These are phyloP conservation scores for Pheosia tremula DNA, from an alignment of 2,888 invertebrate genomes.

Conservation along the genomic window DNA sequence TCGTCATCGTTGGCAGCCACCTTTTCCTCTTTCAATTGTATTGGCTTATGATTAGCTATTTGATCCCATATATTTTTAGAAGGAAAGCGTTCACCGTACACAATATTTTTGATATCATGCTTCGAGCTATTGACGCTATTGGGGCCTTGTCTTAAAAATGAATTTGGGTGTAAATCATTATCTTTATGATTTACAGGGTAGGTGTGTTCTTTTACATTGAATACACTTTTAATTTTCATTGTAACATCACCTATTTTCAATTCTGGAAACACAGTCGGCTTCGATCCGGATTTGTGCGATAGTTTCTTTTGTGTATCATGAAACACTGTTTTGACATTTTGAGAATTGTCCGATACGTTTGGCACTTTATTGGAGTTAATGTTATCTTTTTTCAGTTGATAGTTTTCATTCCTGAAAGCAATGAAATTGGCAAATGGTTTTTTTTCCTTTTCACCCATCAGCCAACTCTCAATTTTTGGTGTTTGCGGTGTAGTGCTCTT, in stretches of 20 bases:
- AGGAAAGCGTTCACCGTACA: conserved; percentile 40
- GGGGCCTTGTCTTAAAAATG: background rate
- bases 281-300: conserved; percentile 8
- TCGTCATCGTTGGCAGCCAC: conserved; percentile 1
- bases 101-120: conserved; percentile 33
- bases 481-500: background rate
- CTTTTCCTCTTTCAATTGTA: conserved; percentile 31
- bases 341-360: conserved; percentile 7
- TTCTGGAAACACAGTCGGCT: conserved; percentile 14
- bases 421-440: background rate
- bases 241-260: background rate
- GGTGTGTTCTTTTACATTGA: conserved; percentile 16
- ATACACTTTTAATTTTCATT: conserved; percentile 20
- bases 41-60: conserved; percentile 39
- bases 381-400: conserved; percentile 10
- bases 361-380: conserved; percentile 1
- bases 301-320: conserved; percentile 25
- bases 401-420: background rate
- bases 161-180: background rate
- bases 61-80: conserved; percentile 45
- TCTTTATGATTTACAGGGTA: conserved; percentile 1
- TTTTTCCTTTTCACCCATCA: background rate
- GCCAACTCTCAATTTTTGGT: background rate
- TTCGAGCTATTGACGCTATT: background rate
- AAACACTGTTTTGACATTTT: conserved; percentile 24